Evolutionary conservation across 2,113 vertebrate genomes (phyloP).

Genomic region (Apodemus speciosus): DNA sequence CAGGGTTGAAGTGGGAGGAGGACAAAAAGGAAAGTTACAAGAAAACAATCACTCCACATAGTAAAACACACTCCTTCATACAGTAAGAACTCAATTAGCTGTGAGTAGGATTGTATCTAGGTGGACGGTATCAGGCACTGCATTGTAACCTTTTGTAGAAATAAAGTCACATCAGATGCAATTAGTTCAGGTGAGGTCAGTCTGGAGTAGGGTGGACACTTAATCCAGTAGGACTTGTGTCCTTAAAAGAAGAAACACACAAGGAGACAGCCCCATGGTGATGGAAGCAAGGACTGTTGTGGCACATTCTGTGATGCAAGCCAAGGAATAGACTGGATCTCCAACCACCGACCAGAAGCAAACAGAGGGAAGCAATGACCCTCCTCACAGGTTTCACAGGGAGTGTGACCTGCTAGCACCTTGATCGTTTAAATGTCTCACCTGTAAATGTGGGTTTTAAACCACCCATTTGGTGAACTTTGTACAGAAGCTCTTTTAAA

Average conservation of each 20-base stretch:
- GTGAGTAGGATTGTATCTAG: background rate
- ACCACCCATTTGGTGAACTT: background rate
- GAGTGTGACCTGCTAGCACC: background rate
- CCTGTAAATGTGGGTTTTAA: background rate
- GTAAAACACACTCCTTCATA: background rate
- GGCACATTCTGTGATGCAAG: background rate
- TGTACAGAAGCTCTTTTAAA: background rate
- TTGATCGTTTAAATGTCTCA: background rate
- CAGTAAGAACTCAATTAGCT: background rate
- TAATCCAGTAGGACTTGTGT: background rate
- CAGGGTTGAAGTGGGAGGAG: background rate
- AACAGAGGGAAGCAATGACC: background rate
- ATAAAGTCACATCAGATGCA: background rate
- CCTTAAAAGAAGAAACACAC: background rate
- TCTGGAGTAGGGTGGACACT: background rate
- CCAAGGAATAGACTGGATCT: background rate
- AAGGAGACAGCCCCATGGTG: background rate
- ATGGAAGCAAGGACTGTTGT: background rate
- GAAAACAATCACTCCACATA: background rate
- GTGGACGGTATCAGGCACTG: background rate
- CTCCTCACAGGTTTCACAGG: background rate
- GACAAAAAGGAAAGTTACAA: background rate
- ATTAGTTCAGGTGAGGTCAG: conserved; percentile 12
- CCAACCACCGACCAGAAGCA: background rate
- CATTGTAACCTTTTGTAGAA: conserved; percentile 1